phyloP scores from a whole-genome alignment of 2,113 vertebrate genomes.

The Istiophorus platypterus region DNA sequence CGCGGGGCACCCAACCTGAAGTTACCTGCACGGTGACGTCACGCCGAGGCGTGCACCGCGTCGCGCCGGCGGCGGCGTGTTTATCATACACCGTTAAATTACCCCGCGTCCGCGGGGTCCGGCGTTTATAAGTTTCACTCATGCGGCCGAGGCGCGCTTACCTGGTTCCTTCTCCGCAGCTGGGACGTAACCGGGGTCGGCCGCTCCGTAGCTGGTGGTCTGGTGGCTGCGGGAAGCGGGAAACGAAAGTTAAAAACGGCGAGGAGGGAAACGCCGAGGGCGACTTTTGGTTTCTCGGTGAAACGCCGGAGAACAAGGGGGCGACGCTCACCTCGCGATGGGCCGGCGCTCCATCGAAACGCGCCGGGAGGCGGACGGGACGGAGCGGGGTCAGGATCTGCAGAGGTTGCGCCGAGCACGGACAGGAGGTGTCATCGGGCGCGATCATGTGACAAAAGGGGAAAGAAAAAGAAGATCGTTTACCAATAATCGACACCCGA shows the following conservation, averaged over 20 bases:
- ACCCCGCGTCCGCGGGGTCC: rapidly evolving
- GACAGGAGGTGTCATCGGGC: too few species aligned
- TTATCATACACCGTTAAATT: not conserved
- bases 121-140: too few species aligned
- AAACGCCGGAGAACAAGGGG: not conserved
- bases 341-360: conserved; percentile 54
- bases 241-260: conserved; percentile 44
- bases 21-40: conserved; percentile 43
- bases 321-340: conserved; percentile 39
- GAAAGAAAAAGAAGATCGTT: conserved; percentile 25
- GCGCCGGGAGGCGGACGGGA: rapidly evolving
- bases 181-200: conserved; percentile 61
- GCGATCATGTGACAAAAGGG: conserved; percentile 71
- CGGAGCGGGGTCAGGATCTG: too few species aligned
- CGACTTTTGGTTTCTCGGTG: too few species aligned
- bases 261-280: not conserved
- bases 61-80: not conserved
- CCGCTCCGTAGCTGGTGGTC: conserved; percentile 50
- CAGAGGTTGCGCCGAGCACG: too few species aligned
- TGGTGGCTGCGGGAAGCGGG: conserved; percentile 43
- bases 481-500: conserved; percentile 31
- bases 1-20: not conserved
- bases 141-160: too few species aligned
- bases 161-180: conserved; percentile 34
- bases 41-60: not conserved